These are phyloP conservation scores for Aphelinus atriplicis DNA, from an alignment of 1,140 invertebrate species.

Conservation along the genomic window DNA sequence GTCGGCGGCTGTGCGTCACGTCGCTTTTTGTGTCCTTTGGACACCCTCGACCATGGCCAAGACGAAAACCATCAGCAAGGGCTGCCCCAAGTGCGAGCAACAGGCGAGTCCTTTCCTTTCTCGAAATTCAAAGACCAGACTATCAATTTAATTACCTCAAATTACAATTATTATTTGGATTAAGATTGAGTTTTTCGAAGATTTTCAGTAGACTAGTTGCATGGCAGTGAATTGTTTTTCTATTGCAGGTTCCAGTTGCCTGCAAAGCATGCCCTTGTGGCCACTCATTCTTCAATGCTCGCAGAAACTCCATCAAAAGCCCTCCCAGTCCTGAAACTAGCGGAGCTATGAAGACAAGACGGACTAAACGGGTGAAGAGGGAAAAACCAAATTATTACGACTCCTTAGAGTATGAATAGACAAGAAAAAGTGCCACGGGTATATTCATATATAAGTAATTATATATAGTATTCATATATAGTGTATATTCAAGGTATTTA, in stretches of 20 bases:
- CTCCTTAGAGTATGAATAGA: conserved; percentile 79
- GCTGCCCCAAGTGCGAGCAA: conserved; percentile 71
- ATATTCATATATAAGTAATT: conserved; percentile 8
- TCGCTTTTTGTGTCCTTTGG: too few relatives aligned
- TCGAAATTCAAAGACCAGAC: background rate
- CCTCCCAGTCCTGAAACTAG: conserved; percentile 62
- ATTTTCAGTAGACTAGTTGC: background rate
- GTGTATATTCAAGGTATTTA: too few relatives aligned
- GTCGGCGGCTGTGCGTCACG: too few relatives aligned
- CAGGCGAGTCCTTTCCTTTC: conserved; percentile 60
- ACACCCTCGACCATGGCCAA: conserved; percentile 56
- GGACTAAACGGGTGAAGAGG: conserved; percentile 79
- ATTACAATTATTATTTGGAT: conserved; percentile 30
- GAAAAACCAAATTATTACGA: conserved; percentile 87
- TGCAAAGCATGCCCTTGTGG: conserved; percentile 84
- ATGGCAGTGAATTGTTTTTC: conserved; percentile 20
- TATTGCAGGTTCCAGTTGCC: conserved; percentile 77
- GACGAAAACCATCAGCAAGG: conserved; percentile 71
- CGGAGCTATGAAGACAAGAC: conserved; percentile 65
- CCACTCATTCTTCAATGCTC: conserved; percentile 78
- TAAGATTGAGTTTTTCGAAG: background rate
- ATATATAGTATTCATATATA: too few relatives aligned
- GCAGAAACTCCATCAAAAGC: conserved; percentile 69
- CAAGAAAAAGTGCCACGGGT: conserved; percentile 68
- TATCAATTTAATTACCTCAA: conserved; percentile 16